Conservation (phyloP, 1,140 invertebrate species). For the Archivesica marissinica region DNA sequence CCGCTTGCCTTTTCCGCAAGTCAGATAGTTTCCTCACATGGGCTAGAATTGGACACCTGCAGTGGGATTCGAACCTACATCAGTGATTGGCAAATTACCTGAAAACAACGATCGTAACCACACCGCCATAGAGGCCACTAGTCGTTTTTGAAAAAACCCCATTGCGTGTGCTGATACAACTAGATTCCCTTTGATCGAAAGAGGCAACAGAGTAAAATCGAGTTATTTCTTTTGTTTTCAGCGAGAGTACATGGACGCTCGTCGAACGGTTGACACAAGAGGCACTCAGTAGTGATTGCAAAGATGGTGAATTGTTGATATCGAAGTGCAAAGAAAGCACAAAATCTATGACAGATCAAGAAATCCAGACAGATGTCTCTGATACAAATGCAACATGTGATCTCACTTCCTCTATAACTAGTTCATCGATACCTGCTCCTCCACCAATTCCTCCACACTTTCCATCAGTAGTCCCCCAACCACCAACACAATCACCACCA, state of each 20-base stretch:
- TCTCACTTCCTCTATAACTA: neutral
- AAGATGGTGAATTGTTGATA: constrained; percentile 50
- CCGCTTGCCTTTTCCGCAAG: too few species aligned
- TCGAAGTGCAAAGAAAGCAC: constrained; percentile 42
- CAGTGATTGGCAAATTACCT: too few species aligned
- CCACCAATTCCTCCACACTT: constrained; percentile 79
- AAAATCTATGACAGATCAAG: constrained; percentile 64
- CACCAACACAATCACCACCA: constrained; percentile 60
- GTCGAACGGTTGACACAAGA: constrained; percentile 73
- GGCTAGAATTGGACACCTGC: too few species aligned
- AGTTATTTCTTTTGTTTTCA: constrained; percentile 53
- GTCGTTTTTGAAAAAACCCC: too few species aligned
- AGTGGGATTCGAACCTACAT: too few species aligned
- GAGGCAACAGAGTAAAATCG: too few species aligned
- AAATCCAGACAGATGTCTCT: constrained; percentile 72
- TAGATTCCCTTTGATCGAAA: too few species aligned
- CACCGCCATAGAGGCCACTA: too few species aligned
- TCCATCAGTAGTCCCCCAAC: constrained; percentile 57
- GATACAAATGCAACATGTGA: neutral
- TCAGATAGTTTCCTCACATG: too few species aligned
- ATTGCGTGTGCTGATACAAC: too few species aligned
- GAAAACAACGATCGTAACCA: too few species aligned
- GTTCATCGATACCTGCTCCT: constrained; percentile 26
- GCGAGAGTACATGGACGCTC: constrained; percentile 76
- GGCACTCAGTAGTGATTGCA: constrained; percentile 65